A percentile compares a stretch with the other conserved stretches of the same genome.
Evolutionary conservation across 2,888 invertebrate genomes (phyloP).

Genomic region (Agrochola circellaris): DNA sequence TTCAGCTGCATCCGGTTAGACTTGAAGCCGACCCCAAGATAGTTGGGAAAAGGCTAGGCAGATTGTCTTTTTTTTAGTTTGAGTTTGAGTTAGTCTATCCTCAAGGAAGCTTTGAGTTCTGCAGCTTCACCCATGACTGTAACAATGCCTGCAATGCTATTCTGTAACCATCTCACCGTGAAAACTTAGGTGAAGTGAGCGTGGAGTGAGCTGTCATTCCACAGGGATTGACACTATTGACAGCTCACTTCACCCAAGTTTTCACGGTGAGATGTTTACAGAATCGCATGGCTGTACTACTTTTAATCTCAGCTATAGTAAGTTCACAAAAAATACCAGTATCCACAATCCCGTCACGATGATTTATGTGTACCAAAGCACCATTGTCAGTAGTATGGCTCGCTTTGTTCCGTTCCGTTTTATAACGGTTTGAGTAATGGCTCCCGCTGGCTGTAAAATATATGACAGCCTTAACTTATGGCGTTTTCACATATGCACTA

Average conservation of each 20-base stretch:
- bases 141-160: not conserved
- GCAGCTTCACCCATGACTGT: not conserved
- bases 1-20: too few species aligned
- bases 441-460: constrained; percentile 53
- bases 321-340: constrained; percentile 33
- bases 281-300: not conserved
- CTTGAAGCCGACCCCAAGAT: too few species aligned
- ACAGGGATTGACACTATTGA: too few species aligned
- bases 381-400: constrained; percentile 61
- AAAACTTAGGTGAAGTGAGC: too few species aligned
- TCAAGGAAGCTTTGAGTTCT: not conserved
- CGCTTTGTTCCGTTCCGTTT: constrained; percentile 51
- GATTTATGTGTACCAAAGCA: constrained; percentile 54
- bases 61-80: too few species aligned
- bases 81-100: not conserved
- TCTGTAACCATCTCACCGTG: too few species aligned
- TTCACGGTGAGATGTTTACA: too few species aligned
- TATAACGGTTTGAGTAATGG: constrained; percentile 57
- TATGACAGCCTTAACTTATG: constrained; percentile 56
- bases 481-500: constrained; percentile 46
- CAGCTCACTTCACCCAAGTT: too few species aligned
- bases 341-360: constrained; percentile 28
- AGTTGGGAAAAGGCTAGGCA: too few species aligned
- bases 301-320: constrained; percentile 14
- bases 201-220: too few species aligned